These are phyloP conservation scores for Malurus leucopterus DNA, from an alignment of 2,797 vertebrate species.

Conservation along the genomic window DNA sequence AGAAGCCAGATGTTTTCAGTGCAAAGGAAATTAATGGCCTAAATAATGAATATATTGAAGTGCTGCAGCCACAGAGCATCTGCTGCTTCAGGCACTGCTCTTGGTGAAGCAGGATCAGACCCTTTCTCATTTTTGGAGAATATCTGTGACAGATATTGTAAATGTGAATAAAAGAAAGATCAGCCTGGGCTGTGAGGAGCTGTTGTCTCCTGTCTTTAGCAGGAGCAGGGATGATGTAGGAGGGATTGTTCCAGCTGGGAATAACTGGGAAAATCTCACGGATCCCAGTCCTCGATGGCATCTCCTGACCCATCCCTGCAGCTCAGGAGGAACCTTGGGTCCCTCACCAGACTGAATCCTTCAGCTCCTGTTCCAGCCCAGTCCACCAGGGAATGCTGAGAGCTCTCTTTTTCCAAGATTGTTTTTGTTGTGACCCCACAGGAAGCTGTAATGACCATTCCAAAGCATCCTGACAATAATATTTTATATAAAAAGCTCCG, in stretches of 20 bases:
- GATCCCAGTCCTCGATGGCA: neutral
- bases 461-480: neutral
- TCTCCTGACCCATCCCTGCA: neutral
- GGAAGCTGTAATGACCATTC: neutral
- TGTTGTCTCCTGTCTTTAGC: neutral
- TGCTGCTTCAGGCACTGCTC: conserved; percentile 27
- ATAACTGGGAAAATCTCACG: fast-evolving
- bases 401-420: neutral
- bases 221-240: neutral
- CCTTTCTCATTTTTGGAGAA: neutral
- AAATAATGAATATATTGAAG: conserved; percentile 65
- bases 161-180: conserved; percentile 35
- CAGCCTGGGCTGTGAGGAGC: neutral
- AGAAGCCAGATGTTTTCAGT: conserved; percentile 62
- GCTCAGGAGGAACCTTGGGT: fast-evolving
- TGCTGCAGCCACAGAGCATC: conserved; percentile 46
- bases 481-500: neutral
- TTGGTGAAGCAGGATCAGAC: neutral
- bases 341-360: fast-evolving
- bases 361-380: neutral
- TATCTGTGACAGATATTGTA: conserved; percentile 1
- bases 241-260: neutral
- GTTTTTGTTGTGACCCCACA: neutral
- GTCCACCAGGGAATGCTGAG: neutral
- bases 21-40: conserved; percentile 65